A percentile compares a stretch with the other conserved stretches of the same genome.
phyloP scores from a whole-genome alignment of 1,140 invertebrate species.

The Pentalonia nigronervosa region DNA sequence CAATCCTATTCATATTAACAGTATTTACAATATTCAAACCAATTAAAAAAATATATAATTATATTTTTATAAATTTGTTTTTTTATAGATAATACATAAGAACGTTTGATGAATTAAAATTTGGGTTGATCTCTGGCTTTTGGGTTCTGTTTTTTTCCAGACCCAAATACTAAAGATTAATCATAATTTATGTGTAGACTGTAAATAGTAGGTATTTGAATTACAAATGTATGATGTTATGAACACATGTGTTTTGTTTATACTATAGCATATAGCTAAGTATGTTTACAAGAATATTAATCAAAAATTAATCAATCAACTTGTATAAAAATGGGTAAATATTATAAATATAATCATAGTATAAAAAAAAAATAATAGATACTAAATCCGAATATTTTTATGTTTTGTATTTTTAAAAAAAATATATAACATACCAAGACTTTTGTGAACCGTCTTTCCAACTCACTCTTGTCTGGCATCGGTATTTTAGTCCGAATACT shows the following conservation, averaged over 20 bases:
- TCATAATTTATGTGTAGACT: neutral
- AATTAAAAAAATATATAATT: neutral
- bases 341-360: neutral
- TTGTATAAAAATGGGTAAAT: neutral
- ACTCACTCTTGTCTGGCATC: constrained; percentile 86
- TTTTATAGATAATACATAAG: neutral
- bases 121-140: too few relatives aligned
- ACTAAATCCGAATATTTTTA: neutral
- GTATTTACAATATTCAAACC: neutral
- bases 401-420: neutral
- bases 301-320: neutral
- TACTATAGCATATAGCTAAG: neutral
- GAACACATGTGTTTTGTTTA: neutral
- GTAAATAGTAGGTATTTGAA: neutral
- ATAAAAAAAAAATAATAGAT: neutral
- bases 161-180: too few relatives aligned
- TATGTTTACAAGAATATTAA: neutral
- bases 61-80: neutral
- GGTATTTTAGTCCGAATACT: constrained; percentile 76
- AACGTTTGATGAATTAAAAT: too few relatives aligned
- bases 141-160: too few relatives aligned
- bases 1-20: neutral
- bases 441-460: constrained; percentile 92
- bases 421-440: constrained; percentile 81
- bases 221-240: neutral